Evolutionary conservation across 2,797 vertebrate genomes (phyloP), one percentile per base, ranked within the genome.

Genomic region (Alfaro cultratus): DNA sequence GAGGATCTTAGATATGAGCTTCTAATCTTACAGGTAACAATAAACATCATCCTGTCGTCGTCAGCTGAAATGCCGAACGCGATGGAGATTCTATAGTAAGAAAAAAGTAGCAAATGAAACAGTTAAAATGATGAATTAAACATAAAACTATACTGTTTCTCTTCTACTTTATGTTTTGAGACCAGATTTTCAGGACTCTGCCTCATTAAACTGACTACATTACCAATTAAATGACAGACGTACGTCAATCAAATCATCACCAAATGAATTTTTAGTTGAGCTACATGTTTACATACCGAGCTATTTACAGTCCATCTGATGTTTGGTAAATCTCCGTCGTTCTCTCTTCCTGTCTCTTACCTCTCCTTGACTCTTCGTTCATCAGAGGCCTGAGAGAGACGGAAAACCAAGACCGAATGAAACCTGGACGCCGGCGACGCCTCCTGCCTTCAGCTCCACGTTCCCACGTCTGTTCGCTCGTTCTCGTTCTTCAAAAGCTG

Each of bases 321-420:
- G 15, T 72, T 72, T 72, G 23, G 16, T 39, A 15, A 21, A 57
- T 41, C 5, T 16, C 1, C 16, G 0, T 49, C 13, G 31, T 23
- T 36, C 29, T 13, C 21, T 73, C 29, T n/a, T 11, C 31, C 10
- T 36, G 74, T 75, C 47, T 49, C 49, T 51, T 23, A 9, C 49
- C 9, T 67, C 64, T 79, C 39, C 1, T 11, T 47, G 49, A 1
- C 73, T 78, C 86, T 11, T 0, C 77, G 79, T 78, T 82, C 84
- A 81, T 83, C 80, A 80, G 81, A 70, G 36, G 45, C 74, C 86
- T 1, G 78, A 89, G 78, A 83, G 78, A 88, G 83, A 83, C 84
- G 77, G 83, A 84, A 85, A 79, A 36, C 85, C 88, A 80, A 84
- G 85, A 82, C 80, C 87, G 80, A 86, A 81, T 82, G 75, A 84